These are phyloP conservation scores for Hippocampus barbouri DNA, from an alignment of 2,113 vertebrate genomes.

Conservation along the genomic window DNA sequence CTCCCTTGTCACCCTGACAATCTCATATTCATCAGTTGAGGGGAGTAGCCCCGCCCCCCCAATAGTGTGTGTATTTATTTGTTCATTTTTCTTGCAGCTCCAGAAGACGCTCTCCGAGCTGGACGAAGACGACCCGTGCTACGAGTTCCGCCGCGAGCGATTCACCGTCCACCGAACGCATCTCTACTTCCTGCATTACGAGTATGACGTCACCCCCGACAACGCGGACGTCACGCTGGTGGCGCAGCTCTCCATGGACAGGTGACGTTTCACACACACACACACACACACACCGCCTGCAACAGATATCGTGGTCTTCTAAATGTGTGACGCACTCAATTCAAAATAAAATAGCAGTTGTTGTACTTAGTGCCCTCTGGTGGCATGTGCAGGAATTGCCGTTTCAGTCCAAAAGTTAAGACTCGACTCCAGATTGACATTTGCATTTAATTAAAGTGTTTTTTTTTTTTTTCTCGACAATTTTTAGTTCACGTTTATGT, in stretches of 20 bases:
- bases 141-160: slow-evolving; percentile 92
- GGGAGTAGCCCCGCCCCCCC: too few species aligned
- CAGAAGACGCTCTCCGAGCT: slow-evolving; percentile 94
- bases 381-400: neutral
- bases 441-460: neutral
- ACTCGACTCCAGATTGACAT: too few species aligned
- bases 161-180: slow-evolving; percentile 96
- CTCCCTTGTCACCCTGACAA: neutral
- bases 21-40: too few species aligned
- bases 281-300: too few species aligned
- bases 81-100: slow-evolving; percentile 70
- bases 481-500: neutral
- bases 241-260: slow-evolving; percentile 98
- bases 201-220: slow-evolving; percentile 81
- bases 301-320: neutral
- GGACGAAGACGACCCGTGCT: slow-evolving; percentile 95
- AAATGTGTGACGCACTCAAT: neutral
- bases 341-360: neutral
- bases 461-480: too few species aligned
- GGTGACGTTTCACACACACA: slow-evolving; percentile 61
- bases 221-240: slow-evolving; percentile 90
- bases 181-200: slow-evolving; percentile 94
- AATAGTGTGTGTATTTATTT: too few species aligned
- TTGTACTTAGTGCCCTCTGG: neutral
- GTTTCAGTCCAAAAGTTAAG: too few species aligned